Percentiles rank a stretch among this genome's conserved stretches.
Conservation (phyloP, 1,140 invertebrate genomes). For the Conus betulinus region DNA sequence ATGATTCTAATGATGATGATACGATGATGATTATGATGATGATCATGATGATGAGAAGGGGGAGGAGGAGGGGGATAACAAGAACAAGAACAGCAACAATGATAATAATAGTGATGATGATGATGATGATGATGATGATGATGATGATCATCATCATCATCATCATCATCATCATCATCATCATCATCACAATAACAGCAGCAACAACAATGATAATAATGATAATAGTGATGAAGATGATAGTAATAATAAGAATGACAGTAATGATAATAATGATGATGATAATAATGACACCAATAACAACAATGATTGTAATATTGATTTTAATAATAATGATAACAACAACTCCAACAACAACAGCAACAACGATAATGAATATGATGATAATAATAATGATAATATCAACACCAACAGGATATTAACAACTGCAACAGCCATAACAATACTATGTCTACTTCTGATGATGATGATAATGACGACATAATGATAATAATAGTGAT, state of each 20-base stretch:
- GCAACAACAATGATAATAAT: not conserved
- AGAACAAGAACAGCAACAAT: not conserved
- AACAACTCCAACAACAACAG: no score
- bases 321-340: not conserved
- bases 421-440: no score
- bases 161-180: not conserved
- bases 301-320: not conserved
- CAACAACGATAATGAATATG: not conserved
- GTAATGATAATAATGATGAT: not conserved
- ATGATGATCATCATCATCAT: constrained; percentile 19
- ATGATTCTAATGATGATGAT: not conserved
- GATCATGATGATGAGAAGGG: not conserved
- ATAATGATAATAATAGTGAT: no score
- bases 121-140: constrained; percentile 13
- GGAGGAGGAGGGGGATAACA: not conserved
- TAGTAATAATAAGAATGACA: not conserved
- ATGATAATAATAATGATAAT: not conserved
- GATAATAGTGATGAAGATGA: not conserved
- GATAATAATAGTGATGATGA: constrained; percentile 1
- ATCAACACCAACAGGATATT: no score
- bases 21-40: not conserved
- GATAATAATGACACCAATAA: not conserved
- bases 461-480: no score
- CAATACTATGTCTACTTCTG: no score
- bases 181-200: not conserved